Evolutionary conservation across 2,888 invertebrate genomes (phyloP).

Genomic region (Callinectes sapidus): DNA sequence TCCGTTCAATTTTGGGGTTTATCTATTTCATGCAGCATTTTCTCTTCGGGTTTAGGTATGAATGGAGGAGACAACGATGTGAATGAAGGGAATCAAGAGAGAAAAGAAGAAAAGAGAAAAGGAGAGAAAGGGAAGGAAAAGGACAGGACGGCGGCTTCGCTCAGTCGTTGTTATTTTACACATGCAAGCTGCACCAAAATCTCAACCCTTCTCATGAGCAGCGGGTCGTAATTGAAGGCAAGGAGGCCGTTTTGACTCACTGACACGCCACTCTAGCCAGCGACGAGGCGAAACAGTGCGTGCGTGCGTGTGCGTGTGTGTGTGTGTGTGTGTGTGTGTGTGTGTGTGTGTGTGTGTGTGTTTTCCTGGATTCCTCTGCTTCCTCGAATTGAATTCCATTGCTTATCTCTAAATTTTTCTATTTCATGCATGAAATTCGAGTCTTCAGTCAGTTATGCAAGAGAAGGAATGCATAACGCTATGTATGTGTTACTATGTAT

Average conservation of each 20-base stretch:
- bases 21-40: too few species aligned
- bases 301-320: background rate
- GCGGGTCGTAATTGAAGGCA: constrained; percentile 16
- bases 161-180: background rate
- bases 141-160: background rate
- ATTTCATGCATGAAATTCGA: background rate
- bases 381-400: background rate
- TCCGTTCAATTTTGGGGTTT: too few species aligned
- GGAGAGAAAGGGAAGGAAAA: background rate
- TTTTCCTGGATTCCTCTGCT: background rate
- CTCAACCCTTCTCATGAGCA: constrained; percentile 21
- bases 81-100: background rate
- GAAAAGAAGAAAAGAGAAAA: background rate
- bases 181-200: constrained; percentile 20
- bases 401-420: background rate
- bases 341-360: background rate
- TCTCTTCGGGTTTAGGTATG: background rate
- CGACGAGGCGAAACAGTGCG: background rate
- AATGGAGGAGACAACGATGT: background rate
- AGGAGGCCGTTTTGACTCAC: background rate
- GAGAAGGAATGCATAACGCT: background rate
- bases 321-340: background rate
- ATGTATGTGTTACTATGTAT: background rate
- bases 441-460: background rate
- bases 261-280: background rate